These are phyloP conservation scores for Ditylenchus dipsaci DNA, from an alignment of 1,140 invertebrate species.

Conservation along the genomic window DNA sequence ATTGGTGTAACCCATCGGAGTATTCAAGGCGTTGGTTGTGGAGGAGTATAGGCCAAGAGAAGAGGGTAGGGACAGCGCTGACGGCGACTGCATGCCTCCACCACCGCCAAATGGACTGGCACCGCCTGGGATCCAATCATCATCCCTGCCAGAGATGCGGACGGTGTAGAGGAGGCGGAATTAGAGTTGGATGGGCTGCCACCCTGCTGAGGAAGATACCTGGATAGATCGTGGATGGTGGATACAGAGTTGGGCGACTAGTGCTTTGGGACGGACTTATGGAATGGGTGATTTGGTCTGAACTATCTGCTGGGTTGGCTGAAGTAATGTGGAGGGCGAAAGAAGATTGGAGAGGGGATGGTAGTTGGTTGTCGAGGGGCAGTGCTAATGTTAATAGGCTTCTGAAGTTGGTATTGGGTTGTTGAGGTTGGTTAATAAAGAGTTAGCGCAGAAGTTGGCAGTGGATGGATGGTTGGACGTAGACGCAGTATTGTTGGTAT, in stretches of 20 bases:
- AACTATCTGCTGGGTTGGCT: not conserved
- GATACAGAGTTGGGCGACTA: not conserved
- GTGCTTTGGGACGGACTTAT: not conserved
- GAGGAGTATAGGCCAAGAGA: not conserved
- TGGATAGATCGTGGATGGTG: not conserved
- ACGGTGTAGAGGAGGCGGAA: not conserved
- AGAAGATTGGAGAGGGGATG: not conserved
- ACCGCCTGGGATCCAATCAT: not conserved
- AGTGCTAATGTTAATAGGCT: not conserved
- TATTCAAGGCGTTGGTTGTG: not conserved
- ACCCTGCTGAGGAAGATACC: not conserved
- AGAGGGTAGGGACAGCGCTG: conserved; percentile 14
- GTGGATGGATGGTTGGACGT: not conserved
- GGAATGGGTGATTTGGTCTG: not conserved
- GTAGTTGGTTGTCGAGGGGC: not conserved
- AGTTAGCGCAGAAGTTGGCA: not conserved
- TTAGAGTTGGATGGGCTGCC: not conserved
- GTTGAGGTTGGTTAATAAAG: not conserved
- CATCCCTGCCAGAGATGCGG: not conserved
- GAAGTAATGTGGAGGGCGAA: not conserved
- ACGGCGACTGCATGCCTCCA: not conserved
- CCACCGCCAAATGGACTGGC: too few relatives aligned
- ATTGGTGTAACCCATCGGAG: not conserved
- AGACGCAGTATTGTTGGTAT: too few relatives aligned
- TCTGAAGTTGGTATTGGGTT: too few relatives aligned